Conservation (phyloP, 2,113 vertebrate species). For the Colaptes auratus region DNA sequence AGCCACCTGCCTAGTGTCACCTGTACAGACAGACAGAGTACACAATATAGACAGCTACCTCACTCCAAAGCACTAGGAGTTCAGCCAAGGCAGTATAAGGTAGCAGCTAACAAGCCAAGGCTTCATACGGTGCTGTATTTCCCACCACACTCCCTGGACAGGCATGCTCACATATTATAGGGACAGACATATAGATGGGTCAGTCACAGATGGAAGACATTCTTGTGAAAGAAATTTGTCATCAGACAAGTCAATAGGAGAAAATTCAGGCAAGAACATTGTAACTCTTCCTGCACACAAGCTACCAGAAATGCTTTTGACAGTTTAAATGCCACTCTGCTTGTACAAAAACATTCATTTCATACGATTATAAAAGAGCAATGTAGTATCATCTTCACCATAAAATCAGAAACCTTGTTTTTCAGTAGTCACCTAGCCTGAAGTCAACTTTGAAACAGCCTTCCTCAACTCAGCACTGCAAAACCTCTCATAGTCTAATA, state of each 20-base stretch:
- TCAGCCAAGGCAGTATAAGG: background rate
- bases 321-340: background rate
- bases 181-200: background rate
- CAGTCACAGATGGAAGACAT: background rate
- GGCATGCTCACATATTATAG: background rate
- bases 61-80: background rate
- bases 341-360: background rate
- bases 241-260: background rate
- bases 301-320: background rate
- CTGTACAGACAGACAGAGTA: background rate
- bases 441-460: background rate
- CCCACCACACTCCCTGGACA: background rate
- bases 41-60: background rate
- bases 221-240: background rate
- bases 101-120: background rate
- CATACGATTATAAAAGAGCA: background rate
- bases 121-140: background rate
- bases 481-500: background rate
- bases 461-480: background rate
- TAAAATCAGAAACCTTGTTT: background rate
- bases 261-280: background rate
- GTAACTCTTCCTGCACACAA: background rate
- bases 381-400: background rate
- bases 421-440: background rate
- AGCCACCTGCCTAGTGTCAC: rapidly evolving